phyloP scores from a whole-genome alignment of 64 coral and sea anemone genomes.

The Pocillopora damicornis region DNA sequence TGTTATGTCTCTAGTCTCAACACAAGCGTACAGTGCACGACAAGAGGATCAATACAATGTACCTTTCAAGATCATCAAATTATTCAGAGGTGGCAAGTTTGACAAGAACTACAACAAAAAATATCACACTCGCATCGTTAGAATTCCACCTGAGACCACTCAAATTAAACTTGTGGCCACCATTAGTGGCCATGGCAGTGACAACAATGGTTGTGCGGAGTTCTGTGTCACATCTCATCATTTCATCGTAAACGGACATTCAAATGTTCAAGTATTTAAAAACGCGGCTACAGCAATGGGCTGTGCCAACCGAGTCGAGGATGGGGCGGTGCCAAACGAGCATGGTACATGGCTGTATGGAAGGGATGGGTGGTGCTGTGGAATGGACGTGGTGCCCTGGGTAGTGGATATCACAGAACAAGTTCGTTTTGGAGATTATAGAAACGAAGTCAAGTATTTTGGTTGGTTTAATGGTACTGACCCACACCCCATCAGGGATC shows the following conservation, averaged over 20 bases:
- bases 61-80: conserved; percentile 51
- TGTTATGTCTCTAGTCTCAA: conserved; percentile 67
- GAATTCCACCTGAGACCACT: conserved; percentile 22
- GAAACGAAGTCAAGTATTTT: conserved; percentile 62
- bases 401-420: conserved; percentile 51
- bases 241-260: conserved; percentile 66
- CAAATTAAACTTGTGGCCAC: conserved; percentile 77
- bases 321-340: conserved; percentile 40
- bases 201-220: conserved; percentile 82
- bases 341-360: conserved; percentile 71
- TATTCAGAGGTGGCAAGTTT: conserved; percentile 76
- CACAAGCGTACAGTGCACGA: conserved; percentile 76
- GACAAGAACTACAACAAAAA: conserved; percentile 78
- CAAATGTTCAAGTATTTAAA: conserved; percentile 56
- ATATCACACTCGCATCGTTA: conserved; percentile 39
- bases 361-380: conserved; percentile 73
- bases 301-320: conserved; percentile 34
- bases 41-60: conserved; percentile 55
- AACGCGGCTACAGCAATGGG: conserved; percentile 56
- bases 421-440: background rate
- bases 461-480: conserved; percentile 72
- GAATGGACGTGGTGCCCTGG: conserved; percentile 88
- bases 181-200: conserved; percentile 75
- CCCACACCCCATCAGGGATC: conserved; percentile 63
- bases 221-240: conserved; percentile 79